phyloP scores from a whole-genome alignment of 2,888 invertebrate genomes.

The Eupithecia insigniata region DNA sequence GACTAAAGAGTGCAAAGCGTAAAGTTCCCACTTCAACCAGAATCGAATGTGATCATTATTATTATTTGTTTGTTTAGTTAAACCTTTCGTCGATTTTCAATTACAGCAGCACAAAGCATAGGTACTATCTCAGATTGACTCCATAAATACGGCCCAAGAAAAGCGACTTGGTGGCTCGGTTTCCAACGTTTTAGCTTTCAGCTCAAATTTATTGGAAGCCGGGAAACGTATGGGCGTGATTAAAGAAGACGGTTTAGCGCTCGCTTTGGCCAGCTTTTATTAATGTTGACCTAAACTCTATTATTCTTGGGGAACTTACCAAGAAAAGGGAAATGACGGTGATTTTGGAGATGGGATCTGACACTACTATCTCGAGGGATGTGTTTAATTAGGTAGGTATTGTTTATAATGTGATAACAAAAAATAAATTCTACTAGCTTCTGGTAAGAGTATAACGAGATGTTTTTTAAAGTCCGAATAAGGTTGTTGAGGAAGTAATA shows the following conservation, averaged over 20 bases:
- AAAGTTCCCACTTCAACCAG: background rate
- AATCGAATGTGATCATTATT: background rate
- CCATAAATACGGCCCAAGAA: slow-evolving; percentile 29
- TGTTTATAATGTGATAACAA: background rate
- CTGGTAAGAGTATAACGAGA: background rate
- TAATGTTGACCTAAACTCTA: slow-evolving; percentile 52
- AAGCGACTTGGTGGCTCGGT: slow-evolving; percentile 44
- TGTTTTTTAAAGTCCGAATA: background rate
- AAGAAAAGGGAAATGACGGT: slow-evolving; percentile 17
- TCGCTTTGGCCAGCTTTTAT: slow-evolving; percentile 42
- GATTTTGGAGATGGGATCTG: slow-evolving; percentile 13
- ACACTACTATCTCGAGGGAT: background rate
- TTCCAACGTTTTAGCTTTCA: slow-evolving; percentile 51
- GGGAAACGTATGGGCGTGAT: slow-evolving; percentile 54
- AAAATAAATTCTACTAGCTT: background rate
- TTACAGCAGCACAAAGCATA: slow-evolving; percentile 1
- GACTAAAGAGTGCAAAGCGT: background rate
- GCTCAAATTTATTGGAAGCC: slow-evolving; percentile 51
- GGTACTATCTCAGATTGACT: slow-evolving; percentile 30
- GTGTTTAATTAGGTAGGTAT: background rate
- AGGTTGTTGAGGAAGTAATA: background rate
- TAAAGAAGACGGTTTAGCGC: slow-evolving; percentile 48
- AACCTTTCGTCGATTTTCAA: background rate
- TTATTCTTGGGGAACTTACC: slow-evolving; percentile 33
- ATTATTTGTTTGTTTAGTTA: background rate